Base-by-base conservation (phyloP, 2,113 vertebrate genomes). In the Scartelaos histophorus region DNA sequence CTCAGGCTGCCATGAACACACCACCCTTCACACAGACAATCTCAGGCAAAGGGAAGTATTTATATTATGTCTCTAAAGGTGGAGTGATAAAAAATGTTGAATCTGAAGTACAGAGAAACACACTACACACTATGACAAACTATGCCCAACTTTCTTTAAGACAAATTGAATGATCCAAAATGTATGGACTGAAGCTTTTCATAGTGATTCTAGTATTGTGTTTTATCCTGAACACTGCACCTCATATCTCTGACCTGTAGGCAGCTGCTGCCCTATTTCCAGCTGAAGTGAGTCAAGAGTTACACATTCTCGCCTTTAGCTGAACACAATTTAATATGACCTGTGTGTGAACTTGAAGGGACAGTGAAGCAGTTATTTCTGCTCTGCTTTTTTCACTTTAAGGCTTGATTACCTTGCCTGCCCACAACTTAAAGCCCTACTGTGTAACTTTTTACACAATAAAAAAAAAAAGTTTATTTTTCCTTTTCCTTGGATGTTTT, bases 41-140 rank as follows among this genome's bases (percentile, higher is more conserved):
- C 69, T 79, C 65, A 67, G 70, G 76, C 7, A 75, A 78, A 49
- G 25, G 15, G 66, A 74, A 69, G 64, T 69, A 51, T 76, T 64
- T 70, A 1, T 0, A 13, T 73, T 71, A 74, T 0, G 71, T 22
- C 29, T 73, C 19, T 67, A 64, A 64, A 66, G 49, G 67, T 19
- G 38, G 0, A 1, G 25, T 29, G 46, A 66, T 61, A 53, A n/a
- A 53, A 79, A 21, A 3, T 19, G 16, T 24, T 38, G 51, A 24
- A 38, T 53, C 29, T 49, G 54, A 80, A 38, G n/a, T 47, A 35
- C 10, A 46, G 53, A 56, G 53, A 56, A 46, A 71, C 47, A 51
- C 3, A 51, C 15, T 5, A n/a, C n/a, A n/a, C n/a, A n/a, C n/a
- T n/a, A n/a, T n/a, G n/a, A n/a, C n/a, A n/a, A n/a, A n/a, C n/a